These are phyloP conservation scores for Nasonia longicornis DNA, from an alignment of 1,140 invertebrate genomes.

Conservation along the genomic window DNA sequence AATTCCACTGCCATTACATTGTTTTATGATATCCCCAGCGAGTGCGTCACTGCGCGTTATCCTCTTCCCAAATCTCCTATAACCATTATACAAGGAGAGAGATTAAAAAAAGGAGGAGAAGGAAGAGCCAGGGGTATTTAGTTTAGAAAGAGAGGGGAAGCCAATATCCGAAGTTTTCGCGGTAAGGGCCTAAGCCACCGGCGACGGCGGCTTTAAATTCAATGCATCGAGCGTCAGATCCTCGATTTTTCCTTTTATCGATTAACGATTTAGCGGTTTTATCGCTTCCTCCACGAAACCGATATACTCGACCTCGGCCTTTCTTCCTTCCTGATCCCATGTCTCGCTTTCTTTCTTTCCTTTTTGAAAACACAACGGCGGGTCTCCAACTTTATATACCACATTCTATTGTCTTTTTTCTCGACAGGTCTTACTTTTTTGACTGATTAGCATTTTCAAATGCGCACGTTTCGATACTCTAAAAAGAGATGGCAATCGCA, in stretches of 20 bases:
- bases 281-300: neutral
- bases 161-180: constrained; percentile 9
- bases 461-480: too few species aligned
- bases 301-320: constrained; percentile 21
- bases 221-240: constrained; percentile 8
- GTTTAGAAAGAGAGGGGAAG: neutral
- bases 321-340: neutral
- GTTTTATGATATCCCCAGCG: neutral
- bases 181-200: neutral
- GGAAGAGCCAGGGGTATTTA: neutral
- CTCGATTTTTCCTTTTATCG: constrained; percentile 27
- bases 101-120: neutral
- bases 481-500: too few species aligned
- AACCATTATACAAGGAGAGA: neutral
- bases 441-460: too few species aligned
- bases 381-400: neutral
- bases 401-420: neutral
- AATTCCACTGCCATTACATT: neutral
- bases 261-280: constrained; percentile 37
- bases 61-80: neutral
- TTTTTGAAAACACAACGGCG: neutral
- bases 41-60: neutral
- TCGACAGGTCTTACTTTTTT: neutral
- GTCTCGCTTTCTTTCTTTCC: neutral
- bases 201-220: neutral